Conservation (phyloP, 2,888 invertebrate species). For the Chymomyza caudatula region DNA sequence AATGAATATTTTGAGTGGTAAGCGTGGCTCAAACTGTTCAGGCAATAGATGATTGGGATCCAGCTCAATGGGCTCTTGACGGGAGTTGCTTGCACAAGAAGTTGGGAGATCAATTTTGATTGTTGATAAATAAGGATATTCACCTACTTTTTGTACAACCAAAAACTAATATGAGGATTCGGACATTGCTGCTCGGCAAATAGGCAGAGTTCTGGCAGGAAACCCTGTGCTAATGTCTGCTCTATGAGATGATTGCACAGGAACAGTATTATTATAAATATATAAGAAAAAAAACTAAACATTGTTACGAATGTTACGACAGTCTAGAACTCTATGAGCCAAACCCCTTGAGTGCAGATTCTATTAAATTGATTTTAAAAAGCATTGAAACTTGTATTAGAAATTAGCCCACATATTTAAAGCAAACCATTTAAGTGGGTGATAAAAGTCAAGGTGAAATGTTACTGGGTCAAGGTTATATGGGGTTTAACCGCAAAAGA, state of each 20-base stretch:
- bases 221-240: conserved; percentile 5
- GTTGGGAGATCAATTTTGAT: background rate
- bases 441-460: background rate
- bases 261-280: background rate
- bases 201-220: conserved; percentile 45
- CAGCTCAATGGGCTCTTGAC: conserved; percentile 77
- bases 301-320: conserved; percentile 39
- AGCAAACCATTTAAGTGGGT: background rate
- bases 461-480: conserved; percentile 50
- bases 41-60: conserved; percentile 56
- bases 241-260: conserved; percentile 7
- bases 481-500: conserved; percentile 34
- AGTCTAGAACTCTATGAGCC: conserved; percentile 31
- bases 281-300: conserved; percentile 10
- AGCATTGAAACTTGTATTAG: conserved; percentile 30
- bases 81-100: conserved; percentile 21
- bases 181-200: conserved; percentile 79
- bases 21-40: conserved; percentile 61
- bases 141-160: conserved; percentile 82
- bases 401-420: conserved; percentile 30
- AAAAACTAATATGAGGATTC: conserved; percentile 81
- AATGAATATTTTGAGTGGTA: conserved; percentile 81
- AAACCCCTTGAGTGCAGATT: conserved; percentile 26
- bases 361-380: conserved; percentile 46
- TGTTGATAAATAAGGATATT: background rate